A percentile compares a stretch with the other conserved stretches of the same genome.
Conservation (phyloP, 2,888 invertebrate genomes). For the Acronicta aceris region DNA sequence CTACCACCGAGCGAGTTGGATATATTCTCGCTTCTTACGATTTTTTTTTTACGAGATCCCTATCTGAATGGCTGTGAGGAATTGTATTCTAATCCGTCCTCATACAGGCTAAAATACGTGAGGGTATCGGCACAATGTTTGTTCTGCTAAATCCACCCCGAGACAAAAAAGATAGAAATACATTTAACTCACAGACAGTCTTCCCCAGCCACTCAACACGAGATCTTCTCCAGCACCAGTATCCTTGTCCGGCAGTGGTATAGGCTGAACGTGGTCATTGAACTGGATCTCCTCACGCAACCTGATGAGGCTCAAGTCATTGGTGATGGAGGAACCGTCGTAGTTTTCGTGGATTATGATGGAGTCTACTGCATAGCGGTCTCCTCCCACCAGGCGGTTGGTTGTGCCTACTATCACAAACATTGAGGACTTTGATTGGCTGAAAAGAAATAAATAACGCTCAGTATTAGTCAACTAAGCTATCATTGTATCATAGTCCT, state of each 20-base stretch:
- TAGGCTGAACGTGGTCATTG: constrained; percentile 71
- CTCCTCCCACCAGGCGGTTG: constrained; percentile 78
- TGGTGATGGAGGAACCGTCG: constrained; percentile 67
- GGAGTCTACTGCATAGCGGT: constrained; percentile 70
- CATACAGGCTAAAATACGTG: no score
- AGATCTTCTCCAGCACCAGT: constrained; percentile 72
- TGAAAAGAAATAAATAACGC: constrained; percentile 37
- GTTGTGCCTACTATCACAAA: constrained; percentile 85
- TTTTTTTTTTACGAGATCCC: no score
- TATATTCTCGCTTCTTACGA: no score
- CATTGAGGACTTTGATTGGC: constrained; percentile 57
- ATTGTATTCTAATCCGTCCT: no score
- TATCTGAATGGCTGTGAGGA: no score
- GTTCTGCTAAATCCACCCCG: no score
- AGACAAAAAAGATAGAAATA: neutral
- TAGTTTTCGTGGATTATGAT: constrained; percentile 81
- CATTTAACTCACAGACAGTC: constrained; percentile 72
- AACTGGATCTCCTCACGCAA: constrained; percentile 71
- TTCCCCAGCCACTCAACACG: constrained; percentile 85
- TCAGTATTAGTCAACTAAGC: no score
- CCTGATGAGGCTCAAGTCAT: constrained; percentile 84
- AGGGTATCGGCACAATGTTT: no score
- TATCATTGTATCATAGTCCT: no score
- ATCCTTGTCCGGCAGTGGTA: constrained; percentile 70
- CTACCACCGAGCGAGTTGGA: no score